Evolutionary conservation across 2,797 vertebrate genomes (phyloP).

Genomic region (Podarcis siculus): DNA sequence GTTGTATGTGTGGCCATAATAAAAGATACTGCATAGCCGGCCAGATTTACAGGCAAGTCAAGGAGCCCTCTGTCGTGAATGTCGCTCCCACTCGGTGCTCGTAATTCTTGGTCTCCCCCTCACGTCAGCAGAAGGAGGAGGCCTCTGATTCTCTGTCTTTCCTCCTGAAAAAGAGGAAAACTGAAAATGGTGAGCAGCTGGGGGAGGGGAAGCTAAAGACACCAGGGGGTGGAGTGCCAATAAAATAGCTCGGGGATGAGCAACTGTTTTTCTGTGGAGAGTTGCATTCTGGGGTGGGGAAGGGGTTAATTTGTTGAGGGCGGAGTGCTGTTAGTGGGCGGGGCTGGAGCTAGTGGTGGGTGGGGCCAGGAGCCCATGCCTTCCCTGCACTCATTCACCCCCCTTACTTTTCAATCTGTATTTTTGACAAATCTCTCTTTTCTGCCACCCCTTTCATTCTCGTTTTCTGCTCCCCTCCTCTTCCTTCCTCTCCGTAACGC

Average conservation of each 20-base stretch:
- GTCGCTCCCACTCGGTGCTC: not conserved
- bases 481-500: not conserved
- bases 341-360: too few species aligned
- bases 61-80: accelerated
- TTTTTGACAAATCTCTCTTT: not conserved
- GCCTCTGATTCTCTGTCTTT: not conserved
- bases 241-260: too few species aligned
- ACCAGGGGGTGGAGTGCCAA: not conserved
- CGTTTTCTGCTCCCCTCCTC: not conserved
- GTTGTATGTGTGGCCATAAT: not conserved
- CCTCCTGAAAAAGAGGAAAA: not conserved
- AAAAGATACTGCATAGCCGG: not conserved
- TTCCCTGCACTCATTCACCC: not conserved
- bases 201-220: not conserved
- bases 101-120: not conserved
- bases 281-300: too few species aligned
- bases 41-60: not conserved
- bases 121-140: accelerated
- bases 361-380: too few species aligned
- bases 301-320: too few species aligned
- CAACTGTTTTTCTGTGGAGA: too few species aligned
- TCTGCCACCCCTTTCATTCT: not conserved
- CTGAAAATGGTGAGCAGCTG: not conserved
- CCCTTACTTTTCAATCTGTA: not conserved
- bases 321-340: too few species aligned